Conservation (phyloP, 2,888 invertebrate species). For the Ectobius pallidus region DNA sequence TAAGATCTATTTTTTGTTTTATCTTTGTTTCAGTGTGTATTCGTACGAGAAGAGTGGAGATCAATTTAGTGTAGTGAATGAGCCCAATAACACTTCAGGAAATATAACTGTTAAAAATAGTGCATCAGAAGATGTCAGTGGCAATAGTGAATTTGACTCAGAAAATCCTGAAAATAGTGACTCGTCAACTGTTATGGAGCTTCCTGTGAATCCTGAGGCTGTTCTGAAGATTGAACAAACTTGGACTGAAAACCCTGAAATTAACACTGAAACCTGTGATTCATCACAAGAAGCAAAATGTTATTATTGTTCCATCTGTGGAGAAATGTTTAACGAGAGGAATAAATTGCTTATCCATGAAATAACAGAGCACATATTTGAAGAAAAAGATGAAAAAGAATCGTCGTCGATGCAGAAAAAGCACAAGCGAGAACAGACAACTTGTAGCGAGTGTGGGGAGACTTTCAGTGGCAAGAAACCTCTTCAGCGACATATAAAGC, state of each 20-base stretch:
- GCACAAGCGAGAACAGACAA: slow-evolving; percentile 16
- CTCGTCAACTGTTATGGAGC: not conserved
- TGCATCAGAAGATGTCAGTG: too few species aligned
- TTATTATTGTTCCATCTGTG: slow-evolving; percentile 33
- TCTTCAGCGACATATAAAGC: slow-evolving; percentile 29
- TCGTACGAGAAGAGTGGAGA: too few species aligned
- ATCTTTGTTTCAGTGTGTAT: too few species aligned
- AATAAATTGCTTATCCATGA: slow-evolving; percentile 36
- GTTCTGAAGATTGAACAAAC: not conserved
- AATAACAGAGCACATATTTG: slow-evolving; percentile 30
- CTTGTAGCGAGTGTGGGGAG: slow-evolving; percentile 33
- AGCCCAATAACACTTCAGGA: too few species aligned
- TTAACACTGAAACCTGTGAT: not conserved
- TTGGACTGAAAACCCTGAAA: not conserved
- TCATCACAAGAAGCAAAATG: not conserved
- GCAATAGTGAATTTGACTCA: too few species aligned
- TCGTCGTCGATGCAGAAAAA: not conserved
- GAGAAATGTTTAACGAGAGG: slow-evolving; percentile 13
- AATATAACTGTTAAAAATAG: too few species aligned
- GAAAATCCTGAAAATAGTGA: not conserved
- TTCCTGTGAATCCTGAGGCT: not conserved
- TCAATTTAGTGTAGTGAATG: too few species aligned
- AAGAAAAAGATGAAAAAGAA: not conserved
- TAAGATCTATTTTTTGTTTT: too few species aligned
- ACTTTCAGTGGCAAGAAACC: slow-evolving; percentile 35